Evolutionary conservation across 2,113 vertebrate species (phyloP).

Genomic region (Pomatorhinus ruficollis): DNA sequence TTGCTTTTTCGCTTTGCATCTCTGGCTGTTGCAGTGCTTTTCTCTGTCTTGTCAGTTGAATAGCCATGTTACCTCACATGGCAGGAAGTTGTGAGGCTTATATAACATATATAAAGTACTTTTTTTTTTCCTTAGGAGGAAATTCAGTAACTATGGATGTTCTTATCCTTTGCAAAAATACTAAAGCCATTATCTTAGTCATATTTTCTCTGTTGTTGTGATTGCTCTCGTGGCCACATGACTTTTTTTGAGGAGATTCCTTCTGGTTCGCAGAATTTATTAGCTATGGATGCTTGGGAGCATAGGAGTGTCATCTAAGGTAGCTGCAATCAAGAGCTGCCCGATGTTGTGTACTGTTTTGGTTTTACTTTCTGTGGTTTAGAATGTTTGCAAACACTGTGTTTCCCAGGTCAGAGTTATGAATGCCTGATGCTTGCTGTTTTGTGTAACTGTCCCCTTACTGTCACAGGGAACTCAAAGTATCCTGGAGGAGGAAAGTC

Average conservation of each 20-base stretch:
- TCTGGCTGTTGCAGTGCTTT: background rate
- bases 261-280: background rate
- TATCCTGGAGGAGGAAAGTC: slow-evolving; percentile 93
- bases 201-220: background rate
- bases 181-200: fast-evolving
- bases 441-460: background rate
- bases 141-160: background rate
- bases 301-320: background rate
- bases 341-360: background rate
- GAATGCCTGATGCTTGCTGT: background rate
- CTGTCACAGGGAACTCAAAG: slow-evolving; percentile 84
- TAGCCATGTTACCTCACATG: background rate
- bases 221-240: background rate
- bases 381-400: background rate
- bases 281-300: background rate
- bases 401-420: background rate
- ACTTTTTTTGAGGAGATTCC: background rate
- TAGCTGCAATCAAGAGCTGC: background rate
- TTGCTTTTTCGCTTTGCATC: background rate
- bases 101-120: background rate
- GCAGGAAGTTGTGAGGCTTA: background rate
- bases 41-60: background rate
- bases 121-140: background rate
- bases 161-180: background rate
- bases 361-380: background rate